These are phyloP conservation scores for Oxystoma pomonae DNA, from an alignment of 2,888 invertebrate species.

Conservation along the genomic window DNA sequence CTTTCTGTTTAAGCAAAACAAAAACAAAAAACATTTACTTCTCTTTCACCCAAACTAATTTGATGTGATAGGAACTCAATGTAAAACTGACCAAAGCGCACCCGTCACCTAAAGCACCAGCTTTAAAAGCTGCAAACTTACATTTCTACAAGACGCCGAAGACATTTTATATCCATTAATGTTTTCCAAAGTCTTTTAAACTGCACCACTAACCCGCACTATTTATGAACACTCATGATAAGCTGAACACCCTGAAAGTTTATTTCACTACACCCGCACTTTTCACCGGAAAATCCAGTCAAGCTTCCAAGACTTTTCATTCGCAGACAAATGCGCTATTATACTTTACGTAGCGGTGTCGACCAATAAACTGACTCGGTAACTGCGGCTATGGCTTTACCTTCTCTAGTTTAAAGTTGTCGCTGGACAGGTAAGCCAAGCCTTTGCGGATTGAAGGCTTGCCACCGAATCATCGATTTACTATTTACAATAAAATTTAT, in stretches of 20 bases:
- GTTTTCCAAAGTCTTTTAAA: not conserved
- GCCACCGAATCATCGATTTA: no score
- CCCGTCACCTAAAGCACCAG: no score
- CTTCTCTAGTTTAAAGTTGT: slow-evolving; percentile 20
- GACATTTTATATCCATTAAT: not conserved
- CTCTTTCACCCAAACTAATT: no score
- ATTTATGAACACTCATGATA: no score
- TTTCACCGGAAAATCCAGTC: not conserved
- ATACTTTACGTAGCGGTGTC: slow-evolving; percentile 12
- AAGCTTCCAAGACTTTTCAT: not conserved
- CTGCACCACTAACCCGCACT: not conserved
- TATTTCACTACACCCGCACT: not conserved
- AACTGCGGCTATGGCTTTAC: slow-evolving; percentile 17
- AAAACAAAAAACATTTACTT: no score
- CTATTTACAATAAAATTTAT: no score
- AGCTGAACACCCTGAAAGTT: not conserved
- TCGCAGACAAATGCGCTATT: not conserved
- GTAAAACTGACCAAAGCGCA: no score
- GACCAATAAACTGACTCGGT: slow-evolving; percentile 15
- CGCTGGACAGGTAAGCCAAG: slow-evolving; percentile 21
- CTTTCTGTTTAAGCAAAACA: no score
- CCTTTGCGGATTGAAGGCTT: slow-evolving; percentile 14
- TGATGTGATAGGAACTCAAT: no score
- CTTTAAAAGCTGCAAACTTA: not conserved
- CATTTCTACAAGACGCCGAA: not conserved